phyloP scores from a whole-genome alignment of 2,888 invertebrate genomes.

The Gerris lacustris region DNA sequence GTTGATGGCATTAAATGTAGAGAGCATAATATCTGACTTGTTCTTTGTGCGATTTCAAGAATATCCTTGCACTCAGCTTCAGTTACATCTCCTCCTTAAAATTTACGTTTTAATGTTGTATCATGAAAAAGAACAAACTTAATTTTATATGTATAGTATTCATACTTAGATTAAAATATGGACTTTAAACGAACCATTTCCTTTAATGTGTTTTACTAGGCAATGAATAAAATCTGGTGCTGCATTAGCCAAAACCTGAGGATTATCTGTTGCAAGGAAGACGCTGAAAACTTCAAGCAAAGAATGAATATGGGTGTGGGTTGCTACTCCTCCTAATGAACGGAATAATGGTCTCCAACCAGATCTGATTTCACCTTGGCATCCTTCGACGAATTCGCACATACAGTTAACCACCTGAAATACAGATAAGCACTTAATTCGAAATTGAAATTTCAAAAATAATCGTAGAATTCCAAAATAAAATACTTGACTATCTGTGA shows the following conservation, averaged over 20 bases:
- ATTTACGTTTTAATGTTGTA: not conserved
- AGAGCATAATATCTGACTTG: constrained; percentile 73
- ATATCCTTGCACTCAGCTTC: constrained; percentile 59
- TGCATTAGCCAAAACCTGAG: constrained; percentile 85
- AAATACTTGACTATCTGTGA: not conserved
- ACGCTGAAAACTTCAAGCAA: constrained; percentile 85
- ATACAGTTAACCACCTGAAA: constrained; percentile 83
- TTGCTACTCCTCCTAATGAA: constrained; percentile 67
- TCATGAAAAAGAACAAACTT: no score
- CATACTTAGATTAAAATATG: no score
- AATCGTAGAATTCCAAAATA: not conserved
- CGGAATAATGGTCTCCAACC: constrained; percentile 95
- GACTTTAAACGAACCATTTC: constrained; percentile 34
- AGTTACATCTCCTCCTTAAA: constrained; percentile 19
- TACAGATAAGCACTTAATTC: constrained; percentile 9
- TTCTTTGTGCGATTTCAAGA: constrained; percentile 70
- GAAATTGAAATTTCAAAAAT: not conserved
- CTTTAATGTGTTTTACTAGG: constrained; percentile 64
- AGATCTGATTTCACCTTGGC: constrained; percentile 81
- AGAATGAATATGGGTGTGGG: constrained; percentile 55
- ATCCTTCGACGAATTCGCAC: constrained; percentile 91
- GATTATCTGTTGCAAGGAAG: constrained; percentile 84
- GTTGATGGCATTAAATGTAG: constrained; percentile 93
- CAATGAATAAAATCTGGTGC: constrained; percentile 88
- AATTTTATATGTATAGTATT: no score